Evolutionary conservation across 2,113 vertebrate species (phyloP).

Genomic region (Ailurus styani): DNA sequence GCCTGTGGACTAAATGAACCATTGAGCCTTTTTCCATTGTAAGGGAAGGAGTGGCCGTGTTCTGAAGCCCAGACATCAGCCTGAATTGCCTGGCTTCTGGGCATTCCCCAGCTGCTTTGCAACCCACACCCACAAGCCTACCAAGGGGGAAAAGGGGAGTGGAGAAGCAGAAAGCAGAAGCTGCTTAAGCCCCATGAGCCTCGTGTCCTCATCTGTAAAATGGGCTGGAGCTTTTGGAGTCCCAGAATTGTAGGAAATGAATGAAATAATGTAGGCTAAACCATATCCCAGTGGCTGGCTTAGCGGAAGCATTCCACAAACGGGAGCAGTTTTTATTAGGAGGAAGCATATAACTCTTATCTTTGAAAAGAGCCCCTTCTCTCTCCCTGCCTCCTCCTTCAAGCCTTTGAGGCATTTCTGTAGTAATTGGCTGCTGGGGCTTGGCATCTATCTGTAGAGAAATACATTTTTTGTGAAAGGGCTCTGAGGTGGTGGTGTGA

Average conservation of each 20-base stretch:
- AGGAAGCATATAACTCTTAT: not conserved
- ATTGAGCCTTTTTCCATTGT: not conserved
- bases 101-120: not conserved
- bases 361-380: not conserved
- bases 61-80: not conserved
- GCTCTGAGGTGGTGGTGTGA: constrained; percentile 52
- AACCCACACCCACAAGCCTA: not conserved
- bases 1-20: not conserved
- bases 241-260: not conserved
- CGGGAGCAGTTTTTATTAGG: not conserved
- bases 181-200: not conserved
- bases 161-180: not conserved
- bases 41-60: not conserved
- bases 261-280: not conserved
- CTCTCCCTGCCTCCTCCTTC: not conserved
- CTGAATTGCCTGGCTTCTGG: not conserved
- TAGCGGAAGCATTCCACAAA: not conserved
- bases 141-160: rapidly evolving
- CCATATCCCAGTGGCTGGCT: not conserved
- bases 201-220: not conserved
- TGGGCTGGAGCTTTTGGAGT: not conserved
- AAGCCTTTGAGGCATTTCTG: constrained; percentile 23
- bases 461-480: constrained; percentile 55
- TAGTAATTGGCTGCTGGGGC: constrained; percentile 48
- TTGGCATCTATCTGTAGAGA: constrained; percentile 59